Evolutionary conservation across 2,797 vertebrate genomes (phyloP).

Genomic region (Argentina silus): DNA sequence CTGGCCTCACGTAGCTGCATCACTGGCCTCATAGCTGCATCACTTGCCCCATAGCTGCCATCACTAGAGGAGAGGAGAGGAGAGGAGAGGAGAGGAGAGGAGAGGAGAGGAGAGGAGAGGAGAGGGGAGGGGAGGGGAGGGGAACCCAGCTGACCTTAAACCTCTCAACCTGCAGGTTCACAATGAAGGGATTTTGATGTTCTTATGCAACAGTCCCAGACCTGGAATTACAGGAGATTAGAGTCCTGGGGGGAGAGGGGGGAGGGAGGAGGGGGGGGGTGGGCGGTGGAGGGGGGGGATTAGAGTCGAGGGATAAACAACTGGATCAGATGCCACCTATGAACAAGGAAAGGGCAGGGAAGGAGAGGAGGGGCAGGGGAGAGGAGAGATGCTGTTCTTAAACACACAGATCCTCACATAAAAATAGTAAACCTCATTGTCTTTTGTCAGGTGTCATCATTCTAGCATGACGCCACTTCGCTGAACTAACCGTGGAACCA

Average conservation of each 20-base stretch:
- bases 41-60: neutral
- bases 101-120: neutral
- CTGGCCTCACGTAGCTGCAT: neutral
- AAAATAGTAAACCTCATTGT: too few species aligned
- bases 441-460: too few species aligned
- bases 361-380: neutral
- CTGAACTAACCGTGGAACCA: too few species aligned
- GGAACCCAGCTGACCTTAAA: slow-evolving; percentile 1
- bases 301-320: slow-evolving; percentile 9
- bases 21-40: neutral
- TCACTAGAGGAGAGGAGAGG: neutral
- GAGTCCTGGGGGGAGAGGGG: neutral
- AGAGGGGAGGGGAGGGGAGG: neutral
- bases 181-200: slow-evolving; percentile 1
- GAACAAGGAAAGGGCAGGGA: neutral
- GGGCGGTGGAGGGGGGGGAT: neutral
- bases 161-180: neutral
- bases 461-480: too few species aligned
- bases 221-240: slow-evolving; percentile 2
- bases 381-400: too few species aligned
- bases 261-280: too few species aligned
- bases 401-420: too few species aligned
- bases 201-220: slow-evolving; percentile 6
- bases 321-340: slow-evolving; percentile 10
- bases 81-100: neutral